These are phyloP conservation scores for Aquatica leii DNA, from an alignment of 2,888 invertebrate genomes.

Conservation along the genomic window DNA sequence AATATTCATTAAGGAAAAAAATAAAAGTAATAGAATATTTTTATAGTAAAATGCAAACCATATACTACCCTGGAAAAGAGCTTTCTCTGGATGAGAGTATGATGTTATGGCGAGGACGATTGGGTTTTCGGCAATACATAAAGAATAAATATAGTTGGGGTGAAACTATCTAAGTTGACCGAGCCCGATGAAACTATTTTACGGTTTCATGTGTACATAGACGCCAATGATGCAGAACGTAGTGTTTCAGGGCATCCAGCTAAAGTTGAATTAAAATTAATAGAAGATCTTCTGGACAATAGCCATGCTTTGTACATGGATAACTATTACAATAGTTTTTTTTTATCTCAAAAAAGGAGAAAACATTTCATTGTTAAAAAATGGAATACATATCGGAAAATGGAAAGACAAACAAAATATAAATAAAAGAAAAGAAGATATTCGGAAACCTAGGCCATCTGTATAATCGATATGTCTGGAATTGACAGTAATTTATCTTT, in stretches of 20 bases:
- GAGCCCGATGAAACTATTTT: slow-evolving; percentile 41
- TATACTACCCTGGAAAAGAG: too few relatives aligned
- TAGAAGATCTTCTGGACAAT: slow-evolving; percentile 48
- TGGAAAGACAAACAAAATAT: slow-evolving; percentile 34
- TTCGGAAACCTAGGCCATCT: too few relatives aligned
- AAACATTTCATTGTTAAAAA: too few relatives aligned
- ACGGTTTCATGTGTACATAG: slow-evolving; percentile 44
- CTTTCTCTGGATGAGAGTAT: slow-evolving; percentile 37
- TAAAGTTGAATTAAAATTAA: slow-evolving; percentile 48
- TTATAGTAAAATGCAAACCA: slow-evolving; percentile 30
- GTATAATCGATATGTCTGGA: too few relatives aligned
- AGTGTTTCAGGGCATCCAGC: slow-evolving; percentile 40
- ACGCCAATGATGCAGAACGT: slow-evolving; percentile 24
- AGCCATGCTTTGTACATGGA: too few relatives aligned
- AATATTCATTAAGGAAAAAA: slow-evolving; percentile 15
- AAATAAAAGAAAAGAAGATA: too few relatives aligned
- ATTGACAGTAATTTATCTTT: too few relatives aligned
- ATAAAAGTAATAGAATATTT: too few relatives aligned
- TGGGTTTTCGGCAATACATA: too few relatives aligned
- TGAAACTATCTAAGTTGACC: slow-evolving; percentile 44
- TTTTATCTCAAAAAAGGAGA: slow-evolving; percentile 29
- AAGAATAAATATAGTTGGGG: too few relatives aligned
- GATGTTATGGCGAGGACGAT: slow-evolving; percentile 37
- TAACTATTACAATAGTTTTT: too few relatives aligned
- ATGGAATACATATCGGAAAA: too few relatives aligned